Conservation (phyloP, 2,113 vertebrate genomes). For the Tetraodon nigroviridis region DNA sequence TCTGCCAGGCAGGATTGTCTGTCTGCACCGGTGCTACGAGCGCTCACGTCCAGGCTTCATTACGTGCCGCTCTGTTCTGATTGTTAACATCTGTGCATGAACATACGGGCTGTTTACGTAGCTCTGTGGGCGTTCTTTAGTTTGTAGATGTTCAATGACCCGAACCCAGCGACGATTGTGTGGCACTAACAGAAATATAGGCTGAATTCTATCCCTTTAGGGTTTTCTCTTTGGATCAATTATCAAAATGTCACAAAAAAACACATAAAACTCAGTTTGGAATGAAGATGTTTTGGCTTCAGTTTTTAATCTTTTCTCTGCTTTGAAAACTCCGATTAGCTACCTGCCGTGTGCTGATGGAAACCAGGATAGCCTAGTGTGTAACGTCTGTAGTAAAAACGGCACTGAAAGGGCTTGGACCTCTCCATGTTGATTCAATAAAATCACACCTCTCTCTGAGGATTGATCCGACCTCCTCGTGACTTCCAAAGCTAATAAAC, state of each 20-base stretch:
- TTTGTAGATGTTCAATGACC: conserved; percentile 52
- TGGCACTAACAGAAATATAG: too few species aligned
- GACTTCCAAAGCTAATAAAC: conserved; percentile 73
- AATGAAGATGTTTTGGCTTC: neutral
- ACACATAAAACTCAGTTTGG: too few species aligned
- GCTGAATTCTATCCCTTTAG: too few species aligned
- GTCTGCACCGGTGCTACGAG: conserved; percentile 43
- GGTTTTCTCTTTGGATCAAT: too few species aligned
- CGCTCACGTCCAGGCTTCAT: conserved; percentile 63
- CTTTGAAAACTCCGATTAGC: neutral
- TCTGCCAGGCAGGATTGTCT: conserved; percentile 55
- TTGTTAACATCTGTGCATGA: conserved; percentile 70
- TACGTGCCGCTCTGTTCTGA: conserved; percentile 56
- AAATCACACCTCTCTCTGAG: conserved; percentile 49
- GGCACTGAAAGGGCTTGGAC: conserved; percentile 7
- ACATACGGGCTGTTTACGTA: conserved; percentile 12
- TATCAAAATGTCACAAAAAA: too few species aligned
- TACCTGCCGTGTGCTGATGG: neutral
- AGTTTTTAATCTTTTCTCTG: neutral
- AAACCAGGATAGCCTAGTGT: neutral
- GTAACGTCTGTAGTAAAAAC: neutral
- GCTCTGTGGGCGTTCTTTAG: neutral
- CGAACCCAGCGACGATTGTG: too few species aligned
- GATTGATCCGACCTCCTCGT: conserved; percentile 57
- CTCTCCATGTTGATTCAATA: conserved; percentile 65